phyloP scores from a whole-genome alignment of 30 jellyfish, hydroid and myxozoan species.

The Morbakka virulenta region DNA sequence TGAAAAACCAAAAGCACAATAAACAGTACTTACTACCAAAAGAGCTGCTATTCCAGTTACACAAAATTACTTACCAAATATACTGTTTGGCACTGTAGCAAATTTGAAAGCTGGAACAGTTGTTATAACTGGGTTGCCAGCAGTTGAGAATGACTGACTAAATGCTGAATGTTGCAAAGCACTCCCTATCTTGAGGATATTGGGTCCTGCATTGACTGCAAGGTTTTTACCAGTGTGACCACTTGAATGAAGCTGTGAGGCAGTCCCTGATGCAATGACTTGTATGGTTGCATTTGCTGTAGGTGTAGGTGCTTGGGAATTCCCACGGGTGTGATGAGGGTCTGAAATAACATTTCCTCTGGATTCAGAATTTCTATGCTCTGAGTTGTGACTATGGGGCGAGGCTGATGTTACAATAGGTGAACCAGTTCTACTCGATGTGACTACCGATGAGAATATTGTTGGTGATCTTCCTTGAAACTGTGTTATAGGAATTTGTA shows the following conservation, averaged over 20 bases:
- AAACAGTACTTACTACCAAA: too few species aligned
- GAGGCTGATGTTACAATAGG: conserved; percentile 67
- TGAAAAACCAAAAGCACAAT: too few species aligned
- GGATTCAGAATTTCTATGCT: conserved; percentile 27
- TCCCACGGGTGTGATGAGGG: conserved; percentile 47
- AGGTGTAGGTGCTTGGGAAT: conserved; percentile 38
- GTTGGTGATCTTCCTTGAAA: conserved; percentile 62
- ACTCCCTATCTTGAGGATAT: conserved; percentile 72
- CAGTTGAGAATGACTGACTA: conserved; percentile 29
- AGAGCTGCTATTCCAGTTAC: too few species aligned
- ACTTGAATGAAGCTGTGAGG: conserved; percentile 58
- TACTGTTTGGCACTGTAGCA: conserved; percentile 46
- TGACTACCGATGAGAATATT: conserved; percentile 57
- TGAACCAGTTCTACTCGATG: conserved; percentile 61
- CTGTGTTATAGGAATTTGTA: conserved; percentile 58
- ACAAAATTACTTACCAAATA: conserved; percentile 42
- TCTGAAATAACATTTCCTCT: conserved; percentile 49
- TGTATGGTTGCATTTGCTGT: conserved; percentile 81
- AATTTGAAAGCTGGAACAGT: conserved; percentile 42
- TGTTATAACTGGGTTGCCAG: background rate
- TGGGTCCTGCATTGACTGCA: conserved; percentile 59
- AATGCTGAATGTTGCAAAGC: conserved; percentile 21
- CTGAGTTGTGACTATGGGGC: conserved; percentile 54
- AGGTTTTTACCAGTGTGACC: conserved; percentile 18
- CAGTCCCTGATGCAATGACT: conserved; percentile 95